A percentile compares a stretch with the other conserved stretches of the same genome.
These are phyloP conservation scores for Enteromius trimaculatus DNA, from an alignment of 2,797 vertebrate genomes.

Conservation along the genomic window DNA sequence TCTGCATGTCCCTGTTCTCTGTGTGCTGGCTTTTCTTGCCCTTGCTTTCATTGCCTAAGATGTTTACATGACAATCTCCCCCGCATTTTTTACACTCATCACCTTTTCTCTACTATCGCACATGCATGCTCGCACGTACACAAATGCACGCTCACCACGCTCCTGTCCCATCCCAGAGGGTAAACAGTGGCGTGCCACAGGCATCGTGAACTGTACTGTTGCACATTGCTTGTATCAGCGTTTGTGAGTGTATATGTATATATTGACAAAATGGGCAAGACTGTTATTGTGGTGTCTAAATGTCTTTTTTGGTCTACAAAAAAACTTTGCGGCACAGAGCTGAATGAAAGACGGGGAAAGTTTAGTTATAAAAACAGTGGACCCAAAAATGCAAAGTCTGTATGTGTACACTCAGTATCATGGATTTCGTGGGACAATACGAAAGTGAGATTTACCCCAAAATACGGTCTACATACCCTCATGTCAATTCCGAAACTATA, in stretches of 20 bases:
- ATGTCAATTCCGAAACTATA: not conserved
- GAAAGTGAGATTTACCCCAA: not conserved
- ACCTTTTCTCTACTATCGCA: slow-evolving; percentile 44
- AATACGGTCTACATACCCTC: not conserved
- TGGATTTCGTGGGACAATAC: not conserved
- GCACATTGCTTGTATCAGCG: slow-evolving; percentile 38
- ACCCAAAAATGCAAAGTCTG: not conserved
- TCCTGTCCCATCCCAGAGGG: slow-evolving; percentile 39
- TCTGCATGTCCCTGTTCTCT: slow-evolving; percentile 15
- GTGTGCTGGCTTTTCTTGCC: slow-evolving; percentile 18
- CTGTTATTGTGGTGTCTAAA: slow-evolving; percentile 44
- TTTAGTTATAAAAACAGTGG: slow-evolving; percentile 21
- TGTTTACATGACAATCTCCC: slow-evolving; percentile 47
- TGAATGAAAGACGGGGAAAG: slow-evolving; percentile 24
- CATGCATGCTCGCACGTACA: slow-evolving; percentile 34
- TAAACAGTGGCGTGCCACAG: slow-evolving; percentile 56
- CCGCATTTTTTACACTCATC: slow-evolving; percentile 54
- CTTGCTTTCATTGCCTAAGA: slow-evolving; percentile 13
- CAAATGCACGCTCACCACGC: not conserved
- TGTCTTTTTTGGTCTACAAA: slow-evolving; percentile 46
- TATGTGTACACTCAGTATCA: not conserved
- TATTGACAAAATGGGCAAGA: not conserved
- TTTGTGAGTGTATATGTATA: slow-evolving; percentile 21
- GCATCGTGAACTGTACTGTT: slow-evolving; percentile 65
- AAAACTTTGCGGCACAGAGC: slow-evolving; percentile 5